Evolutionary conservation across 2,797 vertebrate species (phyloP).

Genomic region (Denticeps clupeoides): DNA sequence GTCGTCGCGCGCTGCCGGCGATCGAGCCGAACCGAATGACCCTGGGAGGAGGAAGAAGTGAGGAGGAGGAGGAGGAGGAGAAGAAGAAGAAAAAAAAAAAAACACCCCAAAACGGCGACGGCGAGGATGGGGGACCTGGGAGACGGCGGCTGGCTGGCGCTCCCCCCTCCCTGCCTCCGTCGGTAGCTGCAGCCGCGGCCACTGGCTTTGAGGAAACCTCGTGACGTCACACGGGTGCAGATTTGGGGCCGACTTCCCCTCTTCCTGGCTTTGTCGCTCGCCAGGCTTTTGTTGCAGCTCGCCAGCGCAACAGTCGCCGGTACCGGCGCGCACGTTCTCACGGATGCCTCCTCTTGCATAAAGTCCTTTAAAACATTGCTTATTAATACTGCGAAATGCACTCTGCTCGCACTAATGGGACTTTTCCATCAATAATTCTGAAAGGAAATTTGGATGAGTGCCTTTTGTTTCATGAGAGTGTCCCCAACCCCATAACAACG

Average conservation of each 20-base stretch:
- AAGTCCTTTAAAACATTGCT: too few species aligned
- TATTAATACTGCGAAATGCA: too few species aligned
- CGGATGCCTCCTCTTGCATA: too few species aligned
- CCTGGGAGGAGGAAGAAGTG: slow-evolving; percentile 15
- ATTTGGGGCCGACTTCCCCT: slow-evolving; percentile 11
- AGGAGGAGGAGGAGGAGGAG: too few species aligned
- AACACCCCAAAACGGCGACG: slow-evolving; percentile 35
- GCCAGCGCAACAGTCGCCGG: neutral
- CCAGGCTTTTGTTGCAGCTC: slow-evolving; percentile 43
- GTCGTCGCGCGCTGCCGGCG: too few species aligned
- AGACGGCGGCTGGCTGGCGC: slow-evolving; percentile 27
- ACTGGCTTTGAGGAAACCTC: slow-evolving; percentile 40
- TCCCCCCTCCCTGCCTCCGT: slow-evolving; percentile 40
- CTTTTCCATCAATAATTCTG: too few species aligned
- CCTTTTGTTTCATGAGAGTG: slow-evolving; percentile 45
- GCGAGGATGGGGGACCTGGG: slow-evolving; percentile 21
- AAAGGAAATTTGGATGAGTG: slow-evolving; percentile 18
- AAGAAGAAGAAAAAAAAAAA: too few species aligned
- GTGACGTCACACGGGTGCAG: slow-evolving; percentile 51
- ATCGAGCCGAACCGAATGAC: slow-evolving; percentile 32
- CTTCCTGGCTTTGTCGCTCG: slow-evolving; percentile 51
- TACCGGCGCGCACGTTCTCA: neutral
- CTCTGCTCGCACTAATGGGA: too few species aligned
- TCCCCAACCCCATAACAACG: slow-evolving; percentile 24
- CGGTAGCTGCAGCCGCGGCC: slow-evolving; percentile 27